Evolutionary conservation across 1,140 invertebrate genomes (phyloP), one percentile per base, ranked within the genome.

Genomic region (Cecropterus lyciades): DNA sequence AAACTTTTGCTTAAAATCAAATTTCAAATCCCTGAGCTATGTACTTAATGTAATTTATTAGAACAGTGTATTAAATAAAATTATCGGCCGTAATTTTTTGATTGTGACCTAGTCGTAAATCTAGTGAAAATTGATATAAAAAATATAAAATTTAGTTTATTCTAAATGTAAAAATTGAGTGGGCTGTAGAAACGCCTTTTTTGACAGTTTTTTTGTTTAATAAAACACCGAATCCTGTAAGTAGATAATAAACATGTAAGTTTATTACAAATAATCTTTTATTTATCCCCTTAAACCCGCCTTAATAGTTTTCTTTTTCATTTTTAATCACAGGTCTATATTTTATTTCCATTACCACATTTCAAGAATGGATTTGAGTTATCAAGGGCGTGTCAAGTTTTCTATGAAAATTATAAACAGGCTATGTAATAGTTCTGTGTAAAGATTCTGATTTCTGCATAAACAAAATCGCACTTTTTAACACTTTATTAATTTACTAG

Each of bases 231-330:
- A 78, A 79, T 81, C 78, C 76, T 84, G 86, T 87, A 87, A 82
- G 86, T 87, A 89, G 84, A 52, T 64, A 86, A 79, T 84, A 88
- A 84, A 86, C 77, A 73, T 84, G 80, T 84, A 87, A 89, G 80
- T 87, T 87, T 89, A 89, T 80, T 85, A 87, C 75, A 67, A 48
- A 59, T 15, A 17, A 27, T 57, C 70, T 68, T 66, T 73, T 62
- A 71, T 67, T 67, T 67, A 33, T 1, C 30, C 30, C 9, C 9
- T 8, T 33, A 24, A 24, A n/a, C n/a, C n/a, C n/a, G n/a, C n/a
- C n/a, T n/a, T n/a, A n/a, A n/a, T n/a, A n/a, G n/a, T n/a, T n/a
- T n/a, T n/a, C n/a, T n/a, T n/a, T n/a, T n/a, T n/a, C n/a, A n/a
- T n/a, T n/a, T n/a, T n/a, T n/a, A n/a, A n/a, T n/a, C n/a, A n/a